Percentiles rank a stretch among this genome's conserved stretches.
Evolutionary conservation across 2,113 vertebrate species (phyloP).

Genomic region (Scartelaos histophorus): DNA sequence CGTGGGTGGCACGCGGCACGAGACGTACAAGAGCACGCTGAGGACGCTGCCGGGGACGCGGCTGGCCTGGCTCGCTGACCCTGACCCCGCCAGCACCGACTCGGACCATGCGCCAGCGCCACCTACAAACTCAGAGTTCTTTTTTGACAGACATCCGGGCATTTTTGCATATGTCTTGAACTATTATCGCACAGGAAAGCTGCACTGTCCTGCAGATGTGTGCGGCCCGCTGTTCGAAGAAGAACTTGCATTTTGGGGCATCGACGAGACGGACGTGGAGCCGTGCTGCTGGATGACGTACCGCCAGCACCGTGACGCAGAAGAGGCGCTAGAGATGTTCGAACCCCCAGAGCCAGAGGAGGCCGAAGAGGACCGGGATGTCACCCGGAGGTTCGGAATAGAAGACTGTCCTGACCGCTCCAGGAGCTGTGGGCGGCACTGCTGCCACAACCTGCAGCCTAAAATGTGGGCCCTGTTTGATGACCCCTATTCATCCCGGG

Average conservation of each 20-base stretch:
- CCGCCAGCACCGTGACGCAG: conserved; percentile 94
- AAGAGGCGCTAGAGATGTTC: conserved; percentile 94
- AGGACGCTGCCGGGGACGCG: conserved; percentile 93
- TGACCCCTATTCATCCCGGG: conserved; percentile 93
- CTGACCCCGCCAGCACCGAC: conserved; percentile 81
- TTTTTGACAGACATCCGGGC: conserved; percentile 95
- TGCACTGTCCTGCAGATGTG: conserved; percentile 96
- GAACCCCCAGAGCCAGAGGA: conserved; percentile 85
- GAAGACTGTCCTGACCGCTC: conserved; percentile 82
- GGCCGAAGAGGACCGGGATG: conserved; percentile 79
- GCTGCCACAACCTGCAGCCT: conserved; percentile 80
- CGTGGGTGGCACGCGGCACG: conserved; percentile 94
- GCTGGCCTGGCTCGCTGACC: conserved; percentile 90
- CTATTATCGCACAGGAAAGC: conserved; percentile 97
- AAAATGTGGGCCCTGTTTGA: conserved; percentile 96
- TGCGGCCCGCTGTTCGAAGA: conserved; percentile 97
- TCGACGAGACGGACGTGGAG: conserved; percentile 98
- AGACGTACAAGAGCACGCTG: conserved; percentile 96
- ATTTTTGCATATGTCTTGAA: conserved; percentile 97
- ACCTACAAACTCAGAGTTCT: conserved; percentile 80
- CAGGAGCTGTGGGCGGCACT: conserved; percentile 77
- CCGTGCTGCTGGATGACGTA: conserved; percentile 99
- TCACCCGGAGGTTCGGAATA: conserved; percentile 82
- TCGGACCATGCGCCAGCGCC: conserved; percentile 72
- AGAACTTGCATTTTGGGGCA: conserved; percentile 96